A percentile compares a stretch with the other conserved stretches of the same genome.
phyloP scores from a whole-genome alignment of 2,888 invertebrate species.

The Pegoplata infirma region DNA sequence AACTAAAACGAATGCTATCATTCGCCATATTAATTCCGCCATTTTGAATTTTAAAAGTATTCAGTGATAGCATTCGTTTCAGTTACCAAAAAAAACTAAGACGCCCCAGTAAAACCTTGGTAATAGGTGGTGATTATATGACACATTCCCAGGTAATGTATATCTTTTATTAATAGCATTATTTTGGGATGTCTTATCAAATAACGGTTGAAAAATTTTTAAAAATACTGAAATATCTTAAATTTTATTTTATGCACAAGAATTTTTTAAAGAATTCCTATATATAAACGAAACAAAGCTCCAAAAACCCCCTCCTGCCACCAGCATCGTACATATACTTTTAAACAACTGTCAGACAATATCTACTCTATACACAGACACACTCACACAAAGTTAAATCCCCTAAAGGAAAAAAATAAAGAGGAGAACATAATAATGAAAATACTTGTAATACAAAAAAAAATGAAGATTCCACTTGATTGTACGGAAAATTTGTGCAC shows the following conservation, averaged over 20 bases:
- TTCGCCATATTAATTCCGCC: no score
- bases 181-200: no score
- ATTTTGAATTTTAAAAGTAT: no score
- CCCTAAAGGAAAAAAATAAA: slow-evolving; percentile 36
- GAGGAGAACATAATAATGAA: slow-evolving; percentile 35
- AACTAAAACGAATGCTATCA: no score
- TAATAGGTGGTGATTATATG: no score
- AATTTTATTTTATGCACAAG: not conserved
- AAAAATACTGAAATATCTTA: not conserved
- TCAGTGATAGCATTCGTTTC: no score
- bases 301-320: slow-evolving; percentile 4
- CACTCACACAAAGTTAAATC: slow-evolving; percentile 2
- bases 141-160: no score
- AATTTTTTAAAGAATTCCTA: slow-evolving; percentile 48
- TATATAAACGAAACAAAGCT: slow-evolving; percentile 29
- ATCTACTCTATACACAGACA: not conserved
- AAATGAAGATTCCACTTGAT: slow-evolving; percentile 42
- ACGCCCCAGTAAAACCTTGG: no score
- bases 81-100: no score
- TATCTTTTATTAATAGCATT: no score
- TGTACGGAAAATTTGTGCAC: slow-evolving; percentile 60
- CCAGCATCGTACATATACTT: not conserved
- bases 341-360: slow-evolving; percentile 45
- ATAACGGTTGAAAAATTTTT: no score
- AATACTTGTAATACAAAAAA: slow-evolving; percentile 34